phyloP scores from a whole-genome alignment of 2,888 invertebrate genomes.

The Plagiodera versicolora region DNA sequence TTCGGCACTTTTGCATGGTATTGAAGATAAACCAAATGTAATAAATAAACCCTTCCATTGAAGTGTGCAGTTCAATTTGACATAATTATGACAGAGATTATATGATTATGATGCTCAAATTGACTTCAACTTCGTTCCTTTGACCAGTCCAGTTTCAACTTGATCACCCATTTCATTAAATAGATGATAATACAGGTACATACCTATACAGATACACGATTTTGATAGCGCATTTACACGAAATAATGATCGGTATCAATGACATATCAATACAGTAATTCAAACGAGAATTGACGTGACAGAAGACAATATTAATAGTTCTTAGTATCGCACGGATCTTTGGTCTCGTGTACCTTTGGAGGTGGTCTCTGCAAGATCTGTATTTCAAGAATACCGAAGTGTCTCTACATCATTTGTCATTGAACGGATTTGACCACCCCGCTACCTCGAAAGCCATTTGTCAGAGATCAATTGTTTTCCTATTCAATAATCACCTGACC shows the following conservation, averaged over 20 bases:
- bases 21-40: too few relatives aligned
- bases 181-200: slow-evolving; percentile 5
- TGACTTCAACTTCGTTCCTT: too few relatives aligned
- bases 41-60: too few relatives aligned
- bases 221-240: slow-evolving; percentile 30
- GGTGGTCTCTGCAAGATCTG: slow-evolving; percentile 52
- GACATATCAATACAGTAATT: slow-evolving; percentile 37
- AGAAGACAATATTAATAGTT: slow-evolving; percentile 46
- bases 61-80: too few relatives aligned
- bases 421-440: slow-evolving; percentile 50
- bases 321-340: slow-evolving; percentile 32
- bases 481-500: slow-evolving; percentile 44
- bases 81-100: too few relatives aligned
- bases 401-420: slow-evolving; percentile 57
- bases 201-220: slow-evolving; percentile 9
- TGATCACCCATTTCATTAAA: not conserved
- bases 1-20: too few relatives aligned
- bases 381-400: slow-evolving; percentile 40
- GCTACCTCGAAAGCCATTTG: slow-evolving; percentile 55
- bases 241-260: slow-evolving; percentile 36
- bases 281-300: slow-evolving; percentile 39
- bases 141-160: not conserved
- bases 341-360: slow-evolving; percentile 42
- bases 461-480: slow-evolving; percentile 53
- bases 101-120: too few relatives aligned